Percentiles rank a stretch among this genome's conserved stretches.
These are phyloP conservation scores for Glaucomys volans DNA, from an alignment of 2,113 vertebrate species.

Conservation along the genomic window DNA sequence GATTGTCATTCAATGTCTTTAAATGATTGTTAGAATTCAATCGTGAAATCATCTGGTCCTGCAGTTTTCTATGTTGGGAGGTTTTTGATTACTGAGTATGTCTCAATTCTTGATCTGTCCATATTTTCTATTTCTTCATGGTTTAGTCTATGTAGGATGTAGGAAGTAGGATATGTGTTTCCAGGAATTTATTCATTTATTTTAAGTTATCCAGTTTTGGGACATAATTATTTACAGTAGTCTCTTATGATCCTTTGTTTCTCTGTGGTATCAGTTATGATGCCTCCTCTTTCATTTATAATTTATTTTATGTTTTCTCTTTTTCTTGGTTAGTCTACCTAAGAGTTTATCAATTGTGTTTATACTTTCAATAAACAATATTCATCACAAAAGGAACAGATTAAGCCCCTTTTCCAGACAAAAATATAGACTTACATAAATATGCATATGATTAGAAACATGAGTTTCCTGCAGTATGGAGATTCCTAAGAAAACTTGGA, in stretches of 20 bases:
- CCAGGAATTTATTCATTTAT: neutral
- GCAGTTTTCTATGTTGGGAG: neutral
- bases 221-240: neutral
- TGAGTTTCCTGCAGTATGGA: neutral
- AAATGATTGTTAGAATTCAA: neutral
- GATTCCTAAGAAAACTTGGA: too few species aligned
- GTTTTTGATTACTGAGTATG: neutral
- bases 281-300: neutral
- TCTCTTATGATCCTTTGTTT: neutral
- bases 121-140: neutral
- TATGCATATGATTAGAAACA: neutral
- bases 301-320: neutral
- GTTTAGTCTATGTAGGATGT: neutral
- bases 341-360: neutral
- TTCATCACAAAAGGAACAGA: neutral
- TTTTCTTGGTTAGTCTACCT: neutral
- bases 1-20: neutral
- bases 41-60: neutral
- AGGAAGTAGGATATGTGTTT: neutral
- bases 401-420: neutral
- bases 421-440: neutral
- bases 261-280: neutral
- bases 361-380: neutral
- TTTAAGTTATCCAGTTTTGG: neutral
- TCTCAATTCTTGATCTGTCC: neutral